Base-by-base conservation (phyloP, 2,797 vertebrate genomes). In the Remorina albescens region DNA sequence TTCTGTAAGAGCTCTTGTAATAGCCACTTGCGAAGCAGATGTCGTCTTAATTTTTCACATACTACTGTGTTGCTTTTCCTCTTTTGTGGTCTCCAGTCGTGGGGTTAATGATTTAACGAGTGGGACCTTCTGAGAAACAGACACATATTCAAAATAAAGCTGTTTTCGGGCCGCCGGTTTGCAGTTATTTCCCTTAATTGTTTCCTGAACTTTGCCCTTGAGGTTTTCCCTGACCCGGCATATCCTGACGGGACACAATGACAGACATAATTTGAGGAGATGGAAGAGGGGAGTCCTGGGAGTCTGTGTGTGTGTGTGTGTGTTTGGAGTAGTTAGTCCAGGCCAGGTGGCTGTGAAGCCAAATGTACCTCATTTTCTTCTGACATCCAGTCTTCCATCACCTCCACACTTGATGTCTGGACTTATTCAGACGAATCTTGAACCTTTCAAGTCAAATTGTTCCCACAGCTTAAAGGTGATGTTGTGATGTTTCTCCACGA, bases 191-290 rank as follows among this genome's bases (percentile, higher is more conserved):
- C 50, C 80, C 71, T 75, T 93, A 95, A 94, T 94, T 93, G 92
- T 88, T 93, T 95, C 92, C 94, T 94, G 91, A 93, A 88, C 93
- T 93, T 90, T 92, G 86, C 86, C 88, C 91, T 76, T 78, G 80
- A 88, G 90, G 83, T 86, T 91, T 85, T 64, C 75, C 75, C 78
- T 86, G 86, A 90, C 89, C 92, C 67, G 57, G 71, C 70, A 46
- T 82, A 85, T 91, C 91, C 91, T 88, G 90, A 87, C 82, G 86
- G 82, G 55, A 71, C 73, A 51, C 74, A 78, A 12, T 68, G 88
- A 88, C 79, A 81, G 73, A 73, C 71, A 6, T 67, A 69, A 85
- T 84, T 78, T 73, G 67, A 68, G 59, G 81, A 82, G 83, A 84
- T 84, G 86, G 84, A 82, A 69, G 70, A 76, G 61, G 28, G 46